These are phyloP conservation scores for Siniperca knerii DNA, from an alignment of 2,113 vertebrate genomes.

Conservation along the genomic window DNA sequence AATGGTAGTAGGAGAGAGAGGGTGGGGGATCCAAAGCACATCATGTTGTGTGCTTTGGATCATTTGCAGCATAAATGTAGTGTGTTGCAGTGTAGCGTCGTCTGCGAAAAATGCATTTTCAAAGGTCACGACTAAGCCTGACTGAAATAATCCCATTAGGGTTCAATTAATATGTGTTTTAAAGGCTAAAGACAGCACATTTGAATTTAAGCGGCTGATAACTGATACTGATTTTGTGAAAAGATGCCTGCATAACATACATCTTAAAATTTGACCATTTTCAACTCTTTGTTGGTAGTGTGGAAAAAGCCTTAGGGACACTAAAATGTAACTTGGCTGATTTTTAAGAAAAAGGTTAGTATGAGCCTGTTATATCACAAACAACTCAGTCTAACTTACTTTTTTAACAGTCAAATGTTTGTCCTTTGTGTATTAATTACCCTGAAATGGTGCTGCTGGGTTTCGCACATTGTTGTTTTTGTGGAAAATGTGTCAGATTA, in stretches of 20 bases:
- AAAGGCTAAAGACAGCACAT: background rate
- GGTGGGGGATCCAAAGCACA: constrained; percentile 1
- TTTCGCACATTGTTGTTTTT: constrained; percentile 2
- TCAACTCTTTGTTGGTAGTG: background rate
- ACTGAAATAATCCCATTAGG: constrained; percentile 4
- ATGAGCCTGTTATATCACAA: background rate
- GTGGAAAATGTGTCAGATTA: constrained; percentile 10
- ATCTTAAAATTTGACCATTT: background rate
- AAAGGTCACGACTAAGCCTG: background rate
- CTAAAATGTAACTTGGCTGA: background rate
- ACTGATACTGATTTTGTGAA: background rate
- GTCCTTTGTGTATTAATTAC: constrained; percentile 29
- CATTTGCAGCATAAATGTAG: too few species aligned
- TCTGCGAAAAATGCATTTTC: background rate
- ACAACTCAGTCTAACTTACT: background rate
- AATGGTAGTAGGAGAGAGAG: background rate
- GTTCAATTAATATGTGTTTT: background rate
- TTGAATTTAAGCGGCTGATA: background rate
- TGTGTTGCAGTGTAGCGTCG: background rate
- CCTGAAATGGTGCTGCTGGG: background rate
- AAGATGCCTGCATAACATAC: background rate
- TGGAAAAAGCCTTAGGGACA: background rate
- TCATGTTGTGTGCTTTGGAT: too few species aligned
- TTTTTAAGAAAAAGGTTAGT: background rate
- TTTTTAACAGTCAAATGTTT: background rate